phyloP scores from a whole-genome alignment of 2,113 vertebrate species.

The Pollachius pollachius region DNA sequence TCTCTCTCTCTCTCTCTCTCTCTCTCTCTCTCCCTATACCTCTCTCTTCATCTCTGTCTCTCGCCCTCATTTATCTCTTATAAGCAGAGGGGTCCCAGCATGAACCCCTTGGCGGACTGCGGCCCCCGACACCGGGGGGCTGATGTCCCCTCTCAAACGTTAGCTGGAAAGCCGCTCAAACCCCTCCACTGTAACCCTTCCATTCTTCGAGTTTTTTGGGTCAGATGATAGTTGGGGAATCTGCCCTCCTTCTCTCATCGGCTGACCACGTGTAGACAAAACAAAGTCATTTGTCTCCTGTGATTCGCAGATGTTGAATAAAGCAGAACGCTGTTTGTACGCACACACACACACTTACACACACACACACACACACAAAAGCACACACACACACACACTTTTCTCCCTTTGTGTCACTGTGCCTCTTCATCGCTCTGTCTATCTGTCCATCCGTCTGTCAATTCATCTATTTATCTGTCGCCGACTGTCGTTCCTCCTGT shows the following conservation, averaged over 20 bases:
- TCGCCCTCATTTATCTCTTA: neutral
- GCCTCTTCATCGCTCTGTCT: constrained; percentile 39
- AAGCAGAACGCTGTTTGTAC: constrained; percentile 13
- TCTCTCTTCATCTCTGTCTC: neutral
- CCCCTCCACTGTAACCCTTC: constrained; percentile 16
- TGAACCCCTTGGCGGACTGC: neutral
- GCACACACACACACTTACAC: constrained; percentile 1
- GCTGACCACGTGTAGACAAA: constrained; percentile 6
- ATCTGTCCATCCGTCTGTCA: constrained; percentile 55
- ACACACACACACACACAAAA: too few relatives aligned
- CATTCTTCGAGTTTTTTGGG: neutral
- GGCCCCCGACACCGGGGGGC: neutral
- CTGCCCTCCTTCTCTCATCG: constrained; percentile 10
- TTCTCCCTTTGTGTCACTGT: too few relatives aligned
- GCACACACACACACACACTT: too few relatives aligned
- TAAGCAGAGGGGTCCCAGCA: neutral
- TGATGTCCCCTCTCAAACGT: too few relatives aligned
- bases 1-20: neutral
- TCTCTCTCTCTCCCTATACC: neutral
- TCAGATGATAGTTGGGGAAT: neutral
- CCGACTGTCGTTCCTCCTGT: constrained; percentile 58
- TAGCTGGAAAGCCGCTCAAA: too few relatives aligned
- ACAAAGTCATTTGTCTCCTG: neutral
- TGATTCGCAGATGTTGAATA: constrained; percentile 14
- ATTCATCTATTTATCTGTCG: constrained; percentile 48